Evolutionary conservation across 2,113 vertebrate species (phyloP).

Genomic region (Progne subis): DNA sequence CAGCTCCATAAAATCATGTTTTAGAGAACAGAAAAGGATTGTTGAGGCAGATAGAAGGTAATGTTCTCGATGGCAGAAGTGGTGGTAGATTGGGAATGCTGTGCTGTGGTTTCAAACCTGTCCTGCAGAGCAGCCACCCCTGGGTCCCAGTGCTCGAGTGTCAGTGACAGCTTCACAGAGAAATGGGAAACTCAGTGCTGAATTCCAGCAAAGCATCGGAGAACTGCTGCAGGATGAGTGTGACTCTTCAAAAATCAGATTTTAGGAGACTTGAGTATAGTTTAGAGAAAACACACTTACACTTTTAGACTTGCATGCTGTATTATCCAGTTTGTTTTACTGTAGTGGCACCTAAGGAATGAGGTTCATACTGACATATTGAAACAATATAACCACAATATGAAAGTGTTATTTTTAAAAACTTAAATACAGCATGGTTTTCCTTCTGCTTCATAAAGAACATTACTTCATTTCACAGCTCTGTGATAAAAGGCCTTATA

Average conservation of each 20-base stretch:
- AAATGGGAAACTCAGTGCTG: not conserved
- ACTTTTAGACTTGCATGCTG: not conserved
- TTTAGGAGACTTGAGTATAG: not conserved
- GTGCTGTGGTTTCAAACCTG: not conserved
- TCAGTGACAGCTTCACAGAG: not conserved
- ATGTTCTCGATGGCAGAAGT: accelerated
- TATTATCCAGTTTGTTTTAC: not conserved
- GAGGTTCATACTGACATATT: not conserved
- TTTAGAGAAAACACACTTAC: not conserved
- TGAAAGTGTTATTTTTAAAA: not conserved
- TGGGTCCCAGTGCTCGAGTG: accelerated
- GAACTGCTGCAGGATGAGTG: not conserved
- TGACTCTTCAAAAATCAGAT: not conserved
- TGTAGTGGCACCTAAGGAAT: not conserved
- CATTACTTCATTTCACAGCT: not conserved
- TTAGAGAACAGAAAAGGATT: not conserved
- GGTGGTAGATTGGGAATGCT: not conserved
- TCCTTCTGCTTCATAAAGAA: not conserved
- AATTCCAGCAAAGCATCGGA: not conserved
- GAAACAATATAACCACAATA: not conserved
- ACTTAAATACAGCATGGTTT: not conserved
- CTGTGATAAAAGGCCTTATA: not conserved
- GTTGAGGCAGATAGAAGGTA: not conserved
- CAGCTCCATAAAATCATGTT: not conserved
- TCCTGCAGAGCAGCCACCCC: not conserved